A percentile compares a stretch with the other conserved stretches of the same genome.
Evolutionary conservation across 2,113 vertebrate species (phyloP).

Genomic region (Physeter macrocephalus): DNA sequence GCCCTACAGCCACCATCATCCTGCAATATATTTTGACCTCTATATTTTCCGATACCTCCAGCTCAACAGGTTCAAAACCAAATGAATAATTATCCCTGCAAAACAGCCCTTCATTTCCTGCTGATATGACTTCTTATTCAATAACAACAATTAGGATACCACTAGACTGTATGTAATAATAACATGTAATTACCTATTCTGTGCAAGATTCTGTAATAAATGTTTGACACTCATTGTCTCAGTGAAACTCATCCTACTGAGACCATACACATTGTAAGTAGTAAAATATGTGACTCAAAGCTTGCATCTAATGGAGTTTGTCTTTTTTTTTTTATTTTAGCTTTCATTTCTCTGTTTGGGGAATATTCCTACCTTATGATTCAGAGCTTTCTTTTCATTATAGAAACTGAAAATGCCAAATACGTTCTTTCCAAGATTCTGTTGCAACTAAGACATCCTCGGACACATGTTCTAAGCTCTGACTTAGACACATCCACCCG

Average conservation of each 20-base stretch:
- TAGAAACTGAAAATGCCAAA: neutral
- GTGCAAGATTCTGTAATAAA: neutral
- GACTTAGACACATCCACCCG: neutral
- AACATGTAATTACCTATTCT: neutral
- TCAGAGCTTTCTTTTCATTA: neutral
- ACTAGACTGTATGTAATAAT: neutral
- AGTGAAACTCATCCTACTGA: too few relatives aligned
- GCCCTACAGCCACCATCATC: neutral
- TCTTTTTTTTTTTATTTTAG: neutral
- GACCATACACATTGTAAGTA: neutral
- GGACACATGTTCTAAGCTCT: neutral
- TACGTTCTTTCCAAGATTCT: neutral
- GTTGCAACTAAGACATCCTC: neutral
- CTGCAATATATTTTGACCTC: neutral
- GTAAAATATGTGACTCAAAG: neutral
- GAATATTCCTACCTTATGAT: neutral
- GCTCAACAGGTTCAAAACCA: neutral
- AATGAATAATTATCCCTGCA: neutral
- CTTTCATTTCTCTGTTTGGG: neutral
- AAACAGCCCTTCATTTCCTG: neutral
- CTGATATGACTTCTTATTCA: neutral
- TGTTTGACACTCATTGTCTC: neutral
- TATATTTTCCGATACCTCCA: neutral
- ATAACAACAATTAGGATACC: neutral
- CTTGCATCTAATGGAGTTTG: neutral